Evolutionary conservation across 2,797 vertebrate genomes (phyloP).

Genomic region (Mormyrus hasselquistii): DNA sequence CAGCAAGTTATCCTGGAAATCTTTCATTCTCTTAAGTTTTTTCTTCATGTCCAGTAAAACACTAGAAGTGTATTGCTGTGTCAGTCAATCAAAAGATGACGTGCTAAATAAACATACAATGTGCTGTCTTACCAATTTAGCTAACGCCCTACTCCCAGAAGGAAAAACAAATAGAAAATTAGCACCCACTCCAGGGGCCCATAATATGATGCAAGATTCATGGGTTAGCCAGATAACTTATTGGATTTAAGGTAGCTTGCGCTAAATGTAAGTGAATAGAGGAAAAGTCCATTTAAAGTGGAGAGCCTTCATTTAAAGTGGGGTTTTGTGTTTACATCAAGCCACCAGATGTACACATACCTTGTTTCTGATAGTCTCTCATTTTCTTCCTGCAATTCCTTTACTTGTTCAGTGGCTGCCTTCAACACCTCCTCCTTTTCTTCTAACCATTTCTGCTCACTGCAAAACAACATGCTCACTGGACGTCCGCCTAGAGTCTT

Average conservation of each 20-base stretch:
- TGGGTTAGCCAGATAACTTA: neutral
- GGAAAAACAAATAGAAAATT: neutral
- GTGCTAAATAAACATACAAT: neutral
- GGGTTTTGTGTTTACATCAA: neutral
- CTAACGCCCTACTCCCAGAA: neutral
- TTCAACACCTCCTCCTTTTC: slow-evolving; percentile 54
- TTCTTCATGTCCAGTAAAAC: slow-evolving; percentile 54
- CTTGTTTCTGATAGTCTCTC: slow-evolving; percentile 47
- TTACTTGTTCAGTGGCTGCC: slow-evolving; percentile 42
- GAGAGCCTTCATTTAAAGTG: neutral
- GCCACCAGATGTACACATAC: slow-evolving; percentile 35
- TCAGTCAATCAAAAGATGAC: neutral
- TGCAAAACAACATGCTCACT: slow-evolving; percentile 33
- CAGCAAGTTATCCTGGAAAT: slow-evolving; percentile 57
- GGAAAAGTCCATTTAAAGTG: neutral
- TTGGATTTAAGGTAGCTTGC: neutral
- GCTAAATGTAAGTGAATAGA: neutral
- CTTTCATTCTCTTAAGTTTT: slow-evolving; percentile 60
- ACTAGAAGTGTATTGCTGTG: slow-evolving; percentile 35
- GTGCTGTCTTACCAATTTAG: neutral
- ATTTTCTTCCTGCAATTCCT: slow-evolving; percentile 45
- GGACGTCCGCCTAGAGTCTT: neutral
- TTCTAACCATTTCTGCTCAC: slow-evolving; percentile 62
- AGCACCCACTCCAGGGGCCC: neutral
- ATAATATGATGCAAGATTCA: neutral